Conservation (phyloP, 2,113 vertebrate genomes). For the Campylorhamphus procurvoides region DNA sequence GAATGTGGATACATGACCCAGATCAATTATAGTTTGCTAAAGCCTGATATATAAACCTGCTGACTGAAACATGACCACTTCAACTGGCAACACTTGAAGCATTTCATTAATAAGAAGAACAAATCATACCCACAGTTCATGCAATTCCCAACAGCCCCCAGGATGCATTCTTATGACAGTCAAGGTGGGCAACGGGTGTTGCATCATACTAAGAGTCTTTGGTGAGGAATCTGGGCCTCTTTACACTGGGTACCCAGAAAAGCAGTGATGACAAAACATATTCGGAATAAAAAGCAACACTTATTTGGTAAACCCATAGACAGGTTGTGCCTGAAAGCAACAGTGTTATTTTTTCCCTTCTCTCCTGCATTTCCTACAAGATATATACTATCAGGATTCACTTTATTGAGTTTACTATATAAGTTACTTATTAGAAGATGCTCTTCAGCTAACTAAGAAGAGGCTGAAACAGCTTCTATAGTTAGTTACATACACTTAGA, state of each 20-base stretch:
- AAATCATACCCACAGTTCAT: background rate
- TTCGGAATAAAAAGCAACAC: background rate
- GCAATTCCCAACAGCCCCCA: background rate
- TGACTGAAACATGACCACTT: background rate
- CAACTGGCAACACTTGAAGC: background rate
- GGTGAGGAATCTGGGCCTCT: background rate
- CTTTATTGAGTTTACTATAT: background rate
- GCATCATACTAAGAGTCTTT: accelerated
- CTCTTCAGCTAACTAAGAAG: background rate
- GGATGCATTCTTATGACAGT: background rate
- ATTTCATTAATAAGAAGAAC: conserved; percentile 9
- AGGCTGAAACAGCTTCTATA: background rate
- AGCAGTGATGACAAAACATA: background rate
- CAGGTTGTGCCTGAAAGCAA: background rate
- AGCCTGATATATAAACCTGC: background rate
- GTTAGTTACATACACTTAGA: background rate
- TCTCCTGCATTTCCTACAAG: background rate
- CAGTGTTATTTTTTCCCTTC: background rate
- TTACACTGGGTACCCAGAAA: background rate
- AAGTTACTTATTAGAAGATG: background rate
- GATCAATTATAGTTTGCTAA: background rate
- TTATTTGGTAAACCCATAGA: background rate
- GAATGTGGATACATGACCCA: background rate
- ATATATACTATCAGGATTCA: background rate
- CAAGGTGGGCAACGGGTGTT: accelerated